Evolutionary conservation across 2,888 invertebrate genomes (phyloP), one percentile per base, ranked within the genome.

Genomic region (Suillia variegata): DNA sequence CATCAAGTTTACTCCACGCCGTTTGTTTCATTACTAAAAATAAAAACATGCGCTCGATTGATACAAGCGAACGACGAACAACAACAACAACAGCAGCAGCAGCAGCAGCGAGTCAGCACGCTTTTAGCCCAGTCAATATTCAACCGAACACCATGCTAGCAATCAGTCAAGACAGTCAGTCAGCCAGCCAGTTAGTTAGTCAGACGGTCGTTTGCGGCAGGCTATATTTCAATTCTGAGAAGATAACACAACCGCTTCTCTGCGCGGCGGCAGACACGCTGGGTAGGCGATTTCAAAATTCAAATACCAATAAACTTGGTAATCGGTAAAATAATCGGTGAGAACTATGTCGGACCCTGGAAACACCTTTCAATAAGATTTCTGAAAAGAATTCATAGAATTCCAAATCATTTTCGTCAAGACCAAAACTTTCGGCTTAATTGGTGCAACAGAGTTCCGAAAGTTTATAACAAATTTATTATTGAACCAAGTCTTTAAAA

Each of bases 1-100:
- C 18, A 31, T 21, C 18, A 47, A 54, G 59, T 58, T 53, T 24
- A 53, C 60, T 42, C 52, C 34, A 56, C 22, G 51, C 45, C 58
- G 54, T 49, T 58, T 49, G 51, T 12, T 56, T 56, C 50, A 61
- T 56, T 50, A 63, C 63, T 61, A 33, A 61, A 58, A 50, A 26
- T 45, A 34, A 38, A n/a, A n/a, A n/a, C n/a, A n/a, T n/a, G n/a
- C n/a, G 48, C 15, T 31, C 34, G 24, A n/a, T n/a, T n/a, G n/a
- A 53, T 22, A 10, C 33, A 55, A 5, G 13, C 38, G 17, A 49
- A 6, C 33, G 22, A 10, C 48, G 38, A n/a, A 17, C 49, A n/a
- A 17, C 50, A 57, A 21, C 47, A 13, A 6, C 33, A 13, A 33
- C 18, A 10, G 21, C 33, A 24, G n/a, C 21, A 47, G 33, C 52